Conservation (phyloP, 1,140 invertebrate species). For the Melitaea cinxia region DNA sequence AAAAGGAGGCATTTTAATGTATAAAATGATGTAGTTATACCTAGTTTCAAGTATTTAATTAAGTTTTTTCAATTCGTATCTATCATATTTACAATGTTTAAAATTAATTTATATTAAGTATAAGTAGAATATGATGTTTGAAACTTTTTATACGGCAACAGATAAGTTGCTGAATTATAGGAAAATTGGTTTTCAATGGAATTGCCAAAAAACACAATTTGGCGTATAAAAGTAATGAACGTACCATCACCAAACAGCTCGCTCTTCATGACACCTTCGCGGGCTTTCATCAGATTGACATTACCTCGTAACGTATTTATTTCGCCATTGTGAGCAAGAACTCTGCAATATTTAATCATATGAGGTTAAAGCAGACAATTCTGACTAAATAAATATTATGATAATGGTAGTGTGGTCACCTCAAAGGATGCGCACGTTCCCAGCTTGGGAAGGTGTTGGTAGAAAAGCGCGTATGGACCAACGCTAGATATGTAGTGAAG, state of each 20-base stretch:
- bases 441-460: slow-evolving; percentile 99
- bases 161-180: too few relatives aligned
- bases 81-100: too few relatives aligned
- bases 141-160: too few relatives aligned
- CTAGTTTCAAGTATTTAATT: too few relatives aligned
- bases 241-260: slow-evolving; percentile 86
- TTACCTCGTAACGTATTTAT: slow-evolving; percentile 99
- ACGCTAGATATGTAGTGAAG: slow-evolving; percentile 96
- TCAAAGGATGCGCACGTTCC: slow-evolving; percentile 99
- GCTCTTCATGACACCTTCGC: slow-evolving; percentile 98
- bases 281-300: slow-evolving; percentile 98
- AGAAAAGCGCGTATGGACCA: slow-evolving; percentile 98
- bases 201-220: too few relatives aligned
- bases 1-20: slow-evolving; percentile 50
- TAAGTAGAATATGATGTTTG: too few relatives aligned
- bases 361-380: background rate
- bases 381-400: background rate
- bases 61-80: too few relatives aligned
- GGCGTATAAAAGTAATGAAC: slow-evolving; percentile 9
- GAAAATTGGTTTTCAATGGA: too few relatives aligned
- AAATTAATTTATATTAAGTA: too few relatives aligned
- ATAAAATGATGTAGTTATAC: slow-evolving; percentile 2
- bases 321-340: slow-evolving; percentile 99
- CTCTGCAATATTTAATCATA: slow-evolving; percentile 80
- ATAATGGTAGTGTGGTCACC: slow-evolving; percentile 81